phyloP scores from a whole-genome alignment of 2,888 invertebrate species.

The Andrena flavipes region DNA sequence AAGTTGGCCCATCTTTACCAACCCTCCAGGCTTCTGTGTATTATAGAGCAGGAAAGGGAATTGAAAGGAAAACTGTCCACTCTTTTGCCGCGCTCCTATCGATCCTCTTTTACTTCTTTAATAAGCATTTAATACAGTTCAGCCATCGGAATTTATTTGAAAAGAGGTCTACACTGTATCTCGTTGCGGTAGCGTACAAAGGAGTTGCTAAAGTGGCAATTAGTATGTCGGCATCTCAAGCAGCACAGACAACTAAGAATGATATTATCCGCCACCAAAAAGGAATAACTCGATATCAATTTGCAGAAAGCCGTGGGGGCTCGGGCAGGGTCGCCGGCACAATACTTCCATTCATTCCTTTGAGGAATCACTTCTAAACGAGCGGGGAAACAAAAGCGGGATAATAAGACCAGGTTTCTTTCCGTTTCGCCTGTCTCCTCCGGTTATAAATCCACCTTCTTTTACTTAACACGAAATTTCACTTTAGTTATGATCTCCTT shows the following conservation, averaged over 20 bases:
- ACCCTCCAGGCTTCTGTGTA: too few relatives aligned
- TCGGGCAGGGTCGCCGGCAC: slow-evolving; percentile 7
- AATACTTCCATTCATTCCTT: slow-evolving; percentile 56
- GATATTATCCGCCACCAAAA: slow-evolving; percentile 51
- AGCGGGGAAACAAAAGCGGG: slow-evolving; percentile 42
- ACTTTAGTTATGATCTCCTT: slow-evolving; percentile 30
- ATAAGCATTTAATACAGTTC: slow-evolving; percentile 38
- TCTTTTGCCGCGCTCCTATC: slow-evolving; percentile 4
- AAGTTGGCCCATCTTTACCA: too few relatives aligned
- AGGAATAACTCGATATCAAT: slow-evolving; percentile 53
- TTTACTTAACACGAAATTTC: slow-evolving; percentile 54
- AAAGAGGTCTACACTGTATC: slow-evolving; percentile 7
- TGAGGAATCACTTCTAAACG: slow-evolving; percentile 53
- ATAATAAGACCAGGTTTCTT: slow-evolving; percentile 41
- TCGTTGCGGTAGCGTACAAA: slow-evolving; percentile 38
- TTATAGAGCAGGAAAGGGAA: background rate
- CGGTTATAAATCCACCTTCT: slow-evolving; percentile 32
- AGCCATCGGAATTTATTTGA: slow-evolving; percentile 36
- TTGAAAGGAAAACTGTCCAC: background rate
- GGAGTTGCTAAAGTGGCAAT: slow-evolving; percentile 60
- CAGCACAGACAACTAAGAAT: slow-evolving; percentile 53
- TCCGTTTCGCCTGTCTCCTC: slow-evolving; percentile 26
- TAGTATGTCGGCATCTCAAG: slow-evolving; percentile 58
- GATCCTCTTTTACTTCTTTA: slow-evolving; percentile 24
- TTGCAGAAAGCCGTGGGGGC: slow-evolving; percentile 30